Percentiles rank a stretch among this genome's conserved stretches.
Conservation (phyloP, 2,797 vertebrate genomes). For the Thunnus albacares region DNA sequence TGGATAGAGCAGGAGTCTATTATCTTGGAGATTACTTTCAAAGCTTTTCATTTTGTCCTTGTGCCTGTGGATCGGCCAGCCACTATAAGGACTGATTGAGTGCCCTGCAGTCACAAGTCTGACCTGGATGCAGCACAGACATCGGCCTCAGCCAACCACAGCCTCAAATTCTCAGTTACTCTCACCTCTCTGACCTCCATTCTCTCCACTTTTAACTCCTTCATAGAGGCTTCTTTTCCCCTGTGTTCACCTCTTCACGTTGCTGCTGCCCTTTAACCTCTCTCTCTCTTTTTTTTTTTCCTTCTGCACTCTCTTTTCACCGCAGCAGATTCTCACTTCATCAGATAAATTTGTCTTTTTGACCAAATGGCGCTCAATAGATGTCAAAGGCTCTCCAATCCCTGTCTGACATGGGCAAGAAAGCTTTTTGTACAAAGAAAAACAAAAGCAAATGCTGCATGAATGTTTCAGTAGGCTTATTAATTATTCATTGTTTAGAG, state of each 20-base stretch:
- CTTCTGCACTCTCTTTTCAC: background rate
- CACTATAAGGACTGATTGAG: constrained; percentile 65
- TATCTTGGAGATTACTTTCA: constrained; percentile 81
- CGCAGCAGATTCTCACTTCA: background rate
- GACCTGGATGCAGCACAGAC: constrained; percentile 46
- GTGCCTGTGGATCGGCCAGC: constrained; percentile 53
- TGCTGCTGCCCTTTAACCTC: constrained; percentile 11
- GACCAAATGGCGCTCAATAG: constrained; percentile 11
- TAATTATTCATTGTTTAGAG: constrained; percentile 33
- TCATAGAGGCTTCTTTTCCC: constrained; percentile 6
- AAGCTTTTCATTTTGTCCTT: constrained; percentile 75
- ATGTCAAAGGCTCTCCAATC: constrained; percentile 28
- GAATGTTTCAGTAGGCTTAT: constrained; percentile 29
- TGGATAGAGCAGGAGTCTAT: constrained; percentile 73
- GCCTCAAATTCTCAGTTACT: constrained; percentile 49
- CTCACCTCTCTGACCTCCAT: constrained; percentile 55
- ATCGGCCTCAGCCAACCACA: constrained; percentile 38
- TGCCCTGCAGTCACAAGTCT: constrained; percentile 36
- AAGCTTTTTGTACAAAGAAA: constrained; percentile 22
- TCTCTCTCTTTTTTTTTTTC: background rate
- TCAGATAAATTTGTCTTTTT: constrained; percentile 30
- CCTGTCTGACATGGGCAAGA: background rate
- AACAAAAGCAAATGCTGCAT: constrained; percentile 23
- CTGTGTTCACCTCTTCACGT: constrained; percentile 28
- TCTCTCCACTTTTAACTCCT: constrained; percentile 44